Base-by-base conservation (phyloP, 1,140 invertebrate genomes). In the Chelonus insularis region DNA sequence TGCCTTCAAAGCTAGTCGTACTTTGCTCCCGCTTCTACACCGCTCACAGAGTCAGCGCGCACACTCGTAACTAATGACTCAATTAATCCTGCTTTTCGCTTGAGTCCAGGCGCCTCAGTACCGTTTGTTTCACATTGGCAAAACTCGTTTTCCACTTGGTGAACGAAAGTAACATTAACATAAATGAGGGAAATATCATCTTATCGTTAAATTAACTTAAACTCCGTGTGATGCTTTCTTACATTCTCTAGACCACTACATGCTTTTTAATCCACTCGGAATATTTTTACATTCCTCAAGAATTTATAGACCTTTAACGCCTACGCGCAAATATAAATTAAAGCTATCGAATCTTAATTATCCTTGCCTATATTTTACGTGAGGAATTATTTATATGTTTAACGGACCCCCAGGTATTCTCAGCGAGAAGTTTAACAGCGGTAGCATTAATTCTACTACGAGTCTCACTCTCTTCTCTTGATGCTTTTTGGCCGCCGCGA, bases 1-100 rank as follows among this genome's bases (percentile, higher is more conserved):
- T 43, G 8, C 14, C 16, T 18, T 43, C 41, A 16, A 16, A 43
- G 6, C 8, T 16, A 18, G n/a, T 39, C 16, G 12, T 18, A 43
- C 41, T 16, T 16, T 43, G 12, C 16, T 8, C 41, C 14, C 16
- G 12, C 12, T 43, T 12, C 14, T 36, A 16, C 23, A 2, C 34
- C 34, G 11, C 11, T n/a, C 21, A 7, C 37, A 5, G 20, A 45
- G 48, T 41, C 39, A 11, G 51, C 52, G 29, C 57, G 51, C 64
- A 39, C 57, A 62, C 57, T 63, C 57, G 60, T 63, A 66, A 66
- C 64, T 66, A 66, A 66, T 66, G 60, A 66, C 64, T 66, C 64
- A 66, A 66, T 66, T 66, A 66, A 66, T 66, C 60, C 60, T 57
- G 57, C 51, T 66, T 66, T 66, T 66, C 60, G 60, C 56, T 60